Percentiles rank a stretch among this genome's conserved stretches.
Evolutionary conservation across 2,888 invertebrate genomes (phyloP).

Genomic region (Netelia melanura): DNA sequence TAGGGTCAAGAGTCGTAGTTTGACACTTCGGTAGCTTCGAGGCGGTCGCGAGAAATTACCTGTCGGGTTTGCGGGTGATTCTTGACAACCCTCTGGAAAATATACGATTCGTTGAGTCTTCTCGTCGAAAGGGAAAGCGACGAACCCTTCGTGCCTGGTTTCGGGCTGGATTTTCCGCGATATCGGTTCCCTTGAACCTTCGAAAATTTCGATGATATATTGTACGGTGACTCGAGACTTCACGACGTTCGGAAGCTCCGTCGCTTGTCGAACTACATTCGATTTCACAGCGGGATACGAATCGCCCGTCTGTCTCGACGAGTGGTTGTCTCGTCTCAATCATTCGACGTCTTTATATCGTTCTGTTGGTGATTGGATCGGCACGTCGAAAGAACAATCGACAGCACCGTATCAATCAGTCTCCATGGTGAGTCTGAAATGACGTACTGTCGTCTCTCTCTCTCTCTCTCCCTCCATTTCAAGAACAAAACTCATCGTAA

Average conservation of each 20-base stretch:
- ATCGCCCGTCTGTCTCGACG: conserved; percentile 32
- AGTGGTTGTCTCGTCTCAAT: conserved; percentile 58
- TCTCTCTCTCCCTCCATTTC: neutral
- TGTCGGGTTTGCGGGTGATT: conserved; percentile 30
- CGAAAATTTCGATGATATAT: conserved; percentile 14
- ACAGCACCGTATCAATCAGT: conserved; percentile 54
- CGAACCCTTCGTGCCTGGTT: neutral
- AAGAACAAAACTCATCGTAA: conserved; percentile 21
- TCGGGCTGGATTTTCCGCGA: neutral
- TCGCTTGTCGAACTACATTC: conserved; percentile 36
- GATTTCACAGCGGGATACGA: conserved; percentile 57
- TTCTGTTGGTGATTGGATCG: conserved; percentile 53
- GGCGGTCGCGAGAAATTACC: conserved; percentile 69
- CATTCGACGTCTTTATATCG: conserved; percentile 18
- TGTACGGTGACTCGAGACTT: neutral
- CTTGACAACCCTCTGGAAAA: conserved; percentile 57
- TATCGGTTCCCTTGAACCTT: neutral
- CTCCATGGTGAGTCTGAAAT: neutral
- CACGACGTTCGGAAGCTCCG: conserved; percentile 51
- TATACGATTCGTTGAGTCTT: conserved; percentile 16
- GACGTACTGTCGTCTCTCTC: conserved; percentile 37
- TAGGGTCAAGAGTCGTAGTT: conserved; percentile 67
- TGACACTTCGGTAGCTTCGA: conserved; percentile 12
- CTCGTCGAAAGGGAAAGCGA: conserved; percentile 19
- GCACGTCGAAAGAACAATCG: conserved; percentile 59